Base-by-base conservation (phyloP, 1,140 invertebrate genomes). In the Ceratitis capitata region DNA sequence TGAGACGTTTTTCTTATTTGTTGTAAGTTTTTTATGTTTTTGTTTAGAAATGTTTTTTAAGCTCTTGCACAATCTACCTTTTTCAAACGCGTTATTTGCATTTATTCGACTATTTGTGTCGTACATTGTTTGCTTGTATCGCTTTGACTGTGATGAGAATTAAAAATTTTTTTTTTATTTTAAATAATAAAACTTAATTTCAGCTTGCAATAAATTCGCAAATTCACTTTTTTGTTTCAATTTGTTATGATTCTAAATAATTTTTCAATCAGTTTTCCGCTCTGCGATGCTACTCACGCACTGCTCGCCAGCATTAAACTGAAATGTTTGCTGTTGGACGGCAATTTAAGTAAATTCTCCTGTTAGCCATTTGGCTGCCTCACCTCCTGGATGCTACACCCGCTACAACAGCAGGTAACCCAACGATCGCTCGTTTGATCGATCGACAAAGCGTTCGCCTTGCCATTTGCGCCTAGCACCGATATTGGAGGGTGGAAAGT, bases 311-410 rank as follows among this genome's bases (percentile, higher is more conserved):
- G 69, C 69, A 32, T 78, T 10, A 19, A 47, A 78, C 69, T 78
- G 69, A 78, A 78, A 23, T 45, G 16, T 47, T 78, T 35, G 69
- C 69, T 7, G 39, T 12, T 78, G 69, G 39, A 26, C 69, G 23
- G 69, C 69, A 78, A 26, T 78, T 78, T 78, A 78, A 45, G 39
- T 78, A 78, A 78, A 78, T 45, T 78, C 69, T 45, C 1, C 10
- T 12, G n/a, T 7, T 16, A 39, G 39, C n/a, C 6, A n/a, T 9
- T 39, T 42, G 39, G n/a, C 19, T 56, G n/a, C n/a, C 5, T 2
- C 23, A 61, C 69, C 69, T 7, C 58, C 29, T 64, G 4, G 26
- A 12, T 45, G 12, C 19, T 78, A 47, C 39, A 12, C 23, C 7
- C 69, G 42, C 64, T 6, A 1, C 16, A 9, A 16, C n/a, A 45